These are phyloP conservation scores for Monoplex corrugatus DNA, from an alignment of 2,888 invertebrate genomes.

Conservation along the genomic window DNA sequence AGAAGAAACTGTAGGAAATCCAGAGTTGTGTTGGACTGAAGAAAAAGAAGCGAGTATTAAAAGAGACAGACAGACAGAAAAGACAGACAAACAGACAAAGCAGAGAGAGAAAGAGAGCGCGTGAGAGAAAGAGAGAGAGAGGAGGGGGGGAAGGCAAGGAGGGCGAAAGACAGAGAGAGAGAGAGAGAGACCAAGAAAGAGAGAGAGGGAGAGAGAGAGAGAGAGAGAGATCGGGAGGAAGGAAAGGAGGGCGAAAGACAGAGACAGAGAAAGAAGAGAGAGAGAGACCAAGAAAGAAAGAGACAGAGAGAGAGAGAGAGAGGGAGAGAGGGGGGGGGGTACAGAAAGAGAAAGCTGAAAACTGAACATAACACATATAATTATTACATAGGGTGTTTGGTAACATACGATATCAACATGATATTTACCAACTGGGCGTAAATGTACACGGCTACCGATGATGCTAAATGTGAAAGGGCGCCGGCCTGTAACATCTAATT, in stretches of 20 bases:
- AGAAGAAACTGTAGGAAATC: no score
- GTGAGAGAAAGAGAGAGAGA: not conserved
- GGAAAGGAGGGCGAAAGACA: not conserved
- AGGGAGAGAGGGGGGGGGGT: not conserved
- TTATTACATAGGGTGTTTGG: no score
- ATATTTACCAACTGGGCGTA: no score
- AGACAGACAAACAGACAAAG: no score
- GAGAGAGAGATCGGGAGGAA: not conserved
- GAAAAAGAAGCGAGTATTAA: no score
- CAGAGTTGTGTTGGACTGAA: no score
- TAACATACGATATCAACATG: no score
- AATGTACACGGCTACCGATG: not conserved
- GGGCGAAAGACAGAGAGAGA: not conserved
- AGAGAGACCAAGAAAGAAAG: not conserved
- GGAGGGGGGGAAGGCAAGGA: not conserved
- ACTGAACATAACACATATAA: no score
- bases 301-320: no score
- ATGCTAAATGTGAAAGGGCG: not conserved
- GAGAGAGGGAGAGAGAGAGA: no score
- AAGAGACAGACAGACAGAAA: not conserved
- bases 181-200: not conserved
- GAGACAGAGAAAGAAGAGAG: not conserved
- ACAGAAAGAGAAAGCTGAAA: not conserved
- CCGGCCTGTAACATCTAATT: no score
- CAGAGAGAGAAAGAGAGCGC: not conserved